Evolutionary conservation across 2,888 invertebrate genomes (phyloP).

Genomic region (Amphipoea oculea): DNA sequence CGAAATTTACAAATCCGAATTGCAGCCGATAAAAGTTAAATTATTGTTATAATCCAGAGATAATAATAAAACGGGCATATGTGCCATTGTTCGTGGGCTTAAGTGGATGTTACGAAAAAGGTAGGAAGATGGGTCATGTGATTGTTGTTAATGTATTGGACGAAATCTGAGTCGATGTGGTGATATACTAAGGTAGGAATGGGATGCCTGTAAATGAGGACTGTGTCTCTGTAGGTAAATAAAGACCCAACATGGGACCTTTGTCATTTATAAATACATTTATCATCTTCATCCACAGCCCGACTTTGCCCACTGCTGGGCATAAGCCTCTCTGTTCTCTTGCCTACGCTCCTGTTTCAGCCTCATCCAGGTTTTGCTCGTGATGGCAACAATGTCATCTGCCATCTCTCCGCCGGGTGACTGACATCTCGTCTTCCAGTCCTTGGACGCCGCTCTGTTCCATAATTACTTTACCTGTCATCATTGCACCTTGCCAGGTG

Average conservation of each 20-base stretch:
- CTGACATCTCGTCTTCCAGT: too few species aligned
- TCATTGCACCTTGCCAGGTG: too few species aligned
- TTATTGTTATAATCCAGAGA: conserved; percentile 58
- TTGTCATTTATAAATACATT: neutral
- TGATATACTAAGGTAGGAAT: conserved; percentile 13
- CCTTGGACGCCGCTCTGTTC: too few species aligned
- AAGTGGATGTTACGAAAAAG: conserved; percentile 48
- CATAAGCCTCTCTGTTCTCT: too few species aligned
- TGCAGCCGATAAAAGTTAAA: conserved; percentile 58
- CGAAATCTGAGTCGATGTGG: neutral
- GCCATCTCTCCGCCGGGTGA: too few species aligned
- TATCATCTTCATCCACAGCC: too few species aligned
- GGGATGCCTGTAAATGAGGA: neutral
- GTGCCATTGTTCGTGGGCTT: conserved; percentile 60
- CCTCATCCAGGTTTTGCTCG: too few species aligned
- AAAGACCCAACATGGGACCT: neutral
- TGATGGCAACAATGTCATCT: too few species aligned
- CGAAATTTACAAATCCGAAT: conserved; percentile 57
- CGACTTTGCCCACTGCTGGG: too few species aligned
- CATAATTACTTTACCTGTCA: too few species aligned
- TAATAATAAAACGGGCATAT: conserved; percentile 51
- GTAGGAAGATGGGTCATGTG: conserved; percentile 41
- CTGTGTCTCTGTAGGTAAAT: neutral
- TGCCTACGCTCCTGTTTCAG: too few species aligned
- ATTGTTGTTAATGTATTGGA: conserved; percentile 34